These are phyloP conservation scores for Campoplex capitator DNA, from an alignment of 2,888 invertebrate species.

Conservation along the genomic window DNA sequence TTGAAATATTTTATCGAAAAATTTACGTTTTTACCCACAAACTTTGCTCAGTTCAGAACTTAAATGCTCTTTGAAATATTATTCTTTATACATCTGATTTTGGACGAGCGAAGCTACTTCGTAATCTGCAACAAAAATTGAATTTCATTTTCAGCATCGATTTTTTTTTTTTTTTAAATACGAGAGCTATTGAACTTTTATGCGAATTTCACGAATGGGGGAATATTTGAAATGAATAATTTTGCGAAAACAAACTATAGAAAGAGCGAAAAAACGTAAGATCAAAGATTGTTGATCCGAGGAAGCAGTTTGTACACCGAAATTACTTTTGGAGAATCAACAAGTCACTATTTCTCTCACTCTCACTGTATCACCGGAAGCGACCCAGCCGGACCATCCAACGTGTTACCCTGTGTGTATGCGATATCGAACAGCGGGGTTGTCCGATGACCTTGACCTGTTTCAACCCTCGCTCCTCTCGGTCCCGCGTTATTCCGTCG, in stretches of 20 bases:
- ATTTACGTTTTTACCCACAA: not conserved
- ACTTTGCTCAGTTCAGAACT: not conserved
- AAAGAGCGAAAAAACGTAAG: not conserved
- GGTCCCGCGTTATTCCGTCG: slow-evolving; percentile 46
- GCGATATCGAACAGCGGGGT: slow-evolving; percentile 44
- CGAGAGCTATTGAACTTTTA: not conserved
- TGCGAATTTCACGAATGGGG: not conserved
- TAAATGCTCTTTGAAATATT: not conserved
- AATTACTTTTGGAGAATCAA: slow-evolving; percentile 25
- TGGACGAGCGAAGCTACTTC: not conserved
- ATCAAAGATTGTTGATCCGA: not conserved
- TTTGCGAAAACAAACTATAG: not conserved
- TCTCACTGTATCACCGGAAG: slow-evolving; percentile 18
- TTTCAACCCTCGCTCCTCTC: slow-evolving; percentile 19
- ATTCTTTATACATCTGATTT: not conserved
- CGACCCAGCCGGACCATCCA: slow-evolving; percentile 25
- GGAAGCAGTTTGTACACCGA: not conserved
- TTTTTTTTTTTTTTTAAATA: too few species aligned
- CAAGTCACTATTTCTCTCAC: slow-evolving; percentile 13
- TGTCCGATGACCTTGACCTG: slow-evolving; percentile 59
- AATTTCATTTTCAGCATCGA: not conserved
- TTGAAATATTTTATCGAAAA: not conserved
- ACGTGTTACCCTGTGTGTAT: not conserved
- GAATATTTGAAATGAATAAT: not conserved
- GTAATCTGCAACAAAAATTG: not conserved